Base-by-base conservation (phyloP, 2,888 invertebrate genomes). In the Clivina fossor region DNA sequence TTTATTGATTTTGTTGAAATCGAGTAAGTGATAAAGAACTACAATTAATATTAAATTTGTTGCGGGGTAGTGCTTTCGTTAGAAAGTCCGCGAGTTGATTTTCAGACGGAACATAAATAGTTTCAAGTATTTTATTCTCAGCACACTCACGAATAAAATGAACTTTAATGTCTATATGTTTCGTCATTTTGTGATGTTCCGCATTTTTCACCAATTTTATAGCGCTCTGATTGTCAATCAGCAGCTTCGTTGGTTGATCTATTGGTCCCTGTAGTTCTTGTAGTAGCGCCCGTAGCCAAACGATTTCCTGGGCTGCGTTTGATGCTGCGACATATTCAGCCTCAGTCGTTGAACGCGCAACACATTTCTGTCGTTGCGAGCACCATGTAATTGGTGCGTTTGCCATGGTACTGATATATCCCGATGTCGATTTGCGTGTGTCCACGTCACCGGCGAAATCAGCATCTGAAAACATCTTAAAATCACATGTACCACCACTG, bases 1-100 rank as follows among this genome's bases (percentile, higher is more conserved):
- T n/a, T n/a, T n/a, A n/a, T n/a, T n/a, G n/a, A n/a, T n/a, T n/a
- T n/a, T n/a, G n/a, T n/a, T n/a, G n/a, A n/a, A n/a, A n/a, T n/a
- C n/a, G n/a, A n/a, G n/a, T n/a, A n/a, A n/a, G n/a, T n/a, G 43
- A 20, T n/a, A 43, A 22, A 15, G 19, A 22, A n/a, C 11, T 20
- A 3, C 19, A 5, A 22, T 43, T 43, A 11, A 7, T 15, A 4
- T 19, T 43, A 20, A 43, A 43, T 22, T 43, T 43, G 4, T 43
- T 22, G 22, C 24, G 43, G n/a, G 32, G 32, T 32, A 32, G 13
- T 5, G 4, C 11, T 32, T 32, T 32, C 13, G 32, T 32, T 32
- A 32, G 8, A 8, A 32, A 32, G 8, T 32, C 32, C 13, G 32
- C 32, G 8, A 32, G 8, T 8, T 32, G 32, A 4, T 32, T 8